phyloP scores from a whole-genome alignment of 2,797 vertebrate genomes.

The Anabas testudineus region DNA sequence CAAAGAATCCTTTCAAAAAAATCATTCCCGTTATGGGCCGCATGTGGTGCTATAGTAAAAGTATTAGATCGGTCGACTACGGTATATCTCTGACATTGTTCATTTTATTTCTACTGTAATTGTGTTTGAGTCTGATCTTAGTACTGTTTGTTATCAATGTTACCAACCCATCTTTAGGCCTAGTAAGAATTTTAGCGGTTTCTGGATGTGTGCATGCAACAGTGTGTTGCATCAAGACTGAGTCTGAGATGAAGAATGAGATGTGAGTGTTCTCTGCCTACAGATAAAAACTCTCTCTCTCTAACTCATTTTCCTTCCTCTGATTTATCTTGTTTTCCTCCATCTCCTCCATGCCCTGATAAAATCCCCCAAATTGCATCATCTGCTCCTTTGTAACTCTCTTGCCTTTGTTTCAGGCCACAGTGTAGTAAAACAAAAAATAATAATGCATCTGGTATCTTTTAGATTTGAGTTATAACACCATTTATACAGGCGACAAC shows the following conservation, averaged over 20 bases:
- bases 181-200: too few species aligned
- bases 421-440: conserved; percentile 29
- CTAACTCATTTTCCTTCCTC: conserved; percentile 73
- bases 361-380: conserved; percentile 73
- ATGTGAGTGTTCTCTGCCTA: conserved; percentile 53
- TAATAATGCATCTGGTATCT: conserved; percentile 61
- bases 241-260: conserved; percentile 65
- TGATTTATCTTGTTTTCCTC: conserved; percentile 72
- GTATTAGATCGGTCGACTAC: too few species aligned
- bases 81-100: too few species aligned
- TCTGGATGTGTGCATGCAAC: neutral
- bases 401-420: conserved; percentile 48
- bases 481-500: conserved; percentile 53
- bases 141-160: too few species aligned
- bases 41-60: too few species aligned
- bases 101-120: too few species aligned
- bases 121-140: too few species aligned
- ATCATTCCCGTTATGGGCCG: too few species aligned
- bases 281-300: conserved; percentile 49
- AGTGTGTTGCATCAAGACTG: conserved; percentile 56
- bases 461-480: conserved; percentile 65
- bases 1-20: neutral
- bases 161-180: too few species aligned
- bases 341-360: conserved; percentile 63
- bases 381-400: conserved; percentile 41